A percentile compares a stretch with the other conserved stretches of the same genome.
phyloP scores from a whole-genome alignment of 1,140 invertebrate species.

The Bombyx mori region DNA sequence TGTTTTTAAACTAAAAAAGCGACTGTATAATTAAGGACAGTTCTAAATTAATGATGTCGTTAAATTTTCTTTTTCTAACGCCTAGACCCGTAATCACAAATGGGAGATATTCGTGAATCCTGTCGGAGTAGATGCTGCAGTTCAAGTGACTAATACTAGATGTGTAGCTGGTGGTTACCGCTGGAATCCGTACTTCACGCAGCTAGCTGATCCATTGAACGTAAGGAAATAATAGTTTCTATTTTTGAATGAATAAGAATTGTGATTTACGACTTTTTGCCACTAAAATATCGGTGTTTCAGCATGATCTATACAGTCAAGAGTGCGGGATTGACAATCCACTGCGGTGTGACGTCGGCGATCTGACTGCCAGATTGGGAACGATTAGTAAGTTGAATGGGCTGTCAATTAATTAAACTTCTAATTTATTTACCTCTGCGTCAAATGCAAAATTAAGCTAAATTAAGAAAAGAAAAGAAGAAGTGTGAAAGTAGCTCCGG shows the following conservation, averaged over 20 bases:
- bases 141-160: conserved; percentile 82
- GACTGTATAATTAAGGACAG: no score
- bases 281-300: conserved; percentile 7
- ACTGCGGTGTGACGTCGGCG: conserved; percentile 93
- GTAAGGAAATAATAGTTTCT: conserved; percentile 69
- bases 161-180: conserved; percentile 92
- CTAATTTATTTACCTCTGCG: neutral
- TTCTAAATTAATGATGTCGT: no score
- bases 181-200: conserved; percentile 95
- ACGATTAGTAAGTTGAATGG: conserved; percentile 74
- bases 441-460: no score
- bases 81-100: conserved; percentile 85
- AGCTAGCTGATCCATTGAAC: conserved; percentile 89
- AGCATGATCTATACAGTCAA: conserved; percentile 87
- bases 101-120: conserved; percentile 96
- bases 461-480: no score
- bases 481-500: no score
- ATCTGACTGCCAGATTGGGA: conserved; percentile 87
- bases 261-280: no score
- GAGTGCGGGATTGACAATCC: conserved; percentile 92
- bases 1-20: no score
- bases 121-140: conserved; percentile 92
- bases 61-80: no score
- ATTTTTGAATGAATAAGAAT: no score
- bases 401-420: neutral